phyloP scores from a whole-genome alignment of 2,888 invertebrate species.

The Cephus runcator region DNA sequence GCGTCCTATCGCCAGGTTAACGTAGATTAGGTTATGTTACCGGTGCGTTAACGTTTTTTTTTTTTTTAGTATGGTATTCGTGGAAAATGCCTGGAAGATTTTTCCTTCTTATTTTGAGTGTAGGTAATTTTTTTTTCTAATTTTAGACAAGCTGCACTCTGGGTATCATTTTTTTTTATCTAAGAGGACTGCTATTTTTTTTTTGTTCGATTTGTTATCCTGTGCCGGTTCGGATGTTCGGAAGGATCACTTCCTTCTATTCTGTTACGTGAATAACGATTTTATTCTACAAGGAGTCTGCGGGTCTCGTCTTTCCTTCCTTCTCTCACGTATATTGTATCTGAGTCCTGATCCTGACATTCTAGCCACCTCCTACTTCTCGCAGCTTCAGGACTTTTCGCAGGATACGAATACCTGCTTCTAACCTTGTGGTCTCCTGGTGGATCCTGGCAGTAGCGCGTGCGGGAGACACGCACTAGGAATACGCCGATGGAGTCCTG shows the following conservation, averaged over 20 bases:
- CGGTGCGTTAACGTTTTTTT: neutral
- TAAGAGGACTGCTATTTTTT: neutral
- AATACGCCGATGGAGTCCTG: neutral
- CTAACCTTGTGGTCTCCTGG: conserved; percentile 44
- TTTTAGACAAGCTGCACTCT: neutral
- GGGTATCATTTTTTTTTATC: neutral
- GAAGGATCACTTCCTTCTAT: neutral
- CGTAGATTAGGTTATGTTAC: neutral
- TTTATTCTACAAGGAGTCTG: neutral
- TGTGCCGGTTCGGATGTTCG: neutral
- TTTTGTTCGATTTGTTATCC: neutral
- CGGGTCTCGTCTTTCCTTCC: neutral
- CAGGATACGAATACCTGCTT: conserved; percentile 21
- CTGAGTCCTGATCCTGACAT: neutral
- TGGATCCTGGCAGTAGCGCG: conserved; percentile 56
- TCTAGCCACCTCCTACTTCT: neutral
- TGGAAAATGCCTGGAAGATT: neutral
- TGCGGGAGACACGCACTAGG: conserved; percentile 39
- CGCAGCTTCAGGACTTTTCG: neutral
- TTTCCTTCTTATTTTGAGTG: neutral
- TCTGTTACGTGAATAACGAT: neutral
- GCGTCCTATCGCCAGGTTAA: neutral
- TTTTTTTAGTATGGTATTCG: neutral
- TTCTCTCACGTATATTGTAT: neutral
- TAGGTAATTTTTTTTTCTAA: neutral